Base-by-base conservation (phyloP, 2,113 vertebrate genomes). In the Tenebrosternarchus preto region DNA sequence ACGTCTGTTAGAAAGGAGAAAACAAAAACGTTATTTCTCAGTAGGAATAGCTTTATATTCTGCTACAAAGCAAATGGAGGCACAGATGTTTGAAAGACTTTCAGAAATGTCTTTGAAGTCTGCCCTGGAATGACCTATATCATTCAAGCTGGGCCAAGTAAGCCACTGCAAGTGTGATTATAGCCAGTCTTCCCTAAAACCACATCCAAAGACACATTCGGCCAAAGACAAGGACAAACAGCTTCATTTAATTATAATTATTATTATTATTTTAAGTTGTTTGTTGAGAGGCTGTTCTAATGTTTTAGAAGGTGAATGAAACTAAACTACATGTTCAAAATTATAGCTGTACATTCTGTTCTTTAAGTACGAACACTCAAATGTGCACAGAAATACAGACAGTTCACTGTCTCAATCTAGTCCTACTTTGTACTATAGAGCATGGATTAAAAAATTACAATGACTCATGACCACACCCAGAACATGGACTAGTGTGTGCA, bases 1-100 rank as follows among this genome's bases (percentile, higher is more conserved):
- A 96, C 92, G 90, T 99, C 96, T 99, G 81, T 78, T 81, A 64
- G 57, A 64, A 22, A 50, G 36, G n/a, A 11, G 22, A 29, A 29
- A 43, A 43, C 20, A 66, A 43, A 66, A 43, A 46, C 0, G 33
- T 39, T 11, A 46, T 2, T 0, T 73, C 63, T 36, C 56, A 33
- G 36, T 33, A 57, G 22, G 46, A 59, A 59, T 9, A 69, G 12
- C 39, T 63, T 57, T 16, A 20, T 16, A 15, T 36, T 66, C 27
- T 60, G 55, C 55, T 60, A 15, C 3, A 24, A 39, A 8, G 56
- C 55, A 73, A 12, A 16, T 22, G n/a, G n/a, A 39, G 72, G 72
- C 29, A 36, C 31, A 68, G 64, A 31, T 39, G 64, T 31, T 39
- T 4, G 33, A 39, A 36, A 22, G 64, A 9, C 33, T 68, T 68